These are phyloP conservation scores for Heliothis virescens DNA, from an alignment of 1,140 invertebrate genomes.

Conservation along the genomic window DNA sequence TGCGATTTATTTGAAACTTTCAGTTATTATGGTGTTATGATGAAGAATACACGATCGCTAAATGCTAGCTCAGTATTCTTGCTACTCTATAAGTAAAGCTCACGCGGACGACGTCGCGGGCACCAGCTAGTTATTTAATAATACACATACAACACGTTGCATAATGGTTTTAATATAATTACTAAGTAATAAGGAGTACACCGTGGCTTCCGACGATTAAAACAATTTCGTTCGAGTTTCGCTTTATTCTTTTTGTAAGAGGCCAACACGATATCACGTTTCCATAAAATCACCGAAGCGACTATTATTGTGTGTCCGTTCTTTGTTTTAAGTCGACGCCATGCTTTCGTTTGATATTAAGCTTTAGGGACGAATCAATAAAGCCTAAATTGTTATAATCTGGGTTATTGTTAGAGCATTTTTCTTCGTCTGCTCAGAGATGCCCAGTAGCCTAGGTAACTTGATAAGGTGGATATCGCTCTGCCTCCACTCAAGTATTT, in stretches of 20 bases:
- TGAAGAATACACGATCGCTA: too few species aligned
- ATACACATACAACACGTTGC: conserved; percentile 16
- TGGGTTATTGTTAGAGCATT: conserved; percentile 58
- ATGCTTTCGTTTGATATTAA: conserved; percentile 49
- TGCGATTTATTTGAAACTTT: too few species aligned
- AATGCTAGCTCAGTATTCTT: too few species aligned
- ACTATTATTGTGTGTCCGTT: conserved; percentile 76
- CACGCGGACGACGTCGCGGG: too few species aligned
- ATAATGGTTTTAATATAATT: conserved; percentile 63
- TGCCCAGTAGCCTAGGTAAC: conserved; percentile 86
- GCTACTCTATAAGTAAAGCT: too few species aligned
- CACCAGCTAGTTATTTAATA: too few species aligned
- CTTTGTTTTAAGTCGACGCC: conserved; percentile 69
- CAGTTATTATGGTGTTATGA: too few species aligned
- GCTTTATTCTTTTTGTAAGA: conserved; percentile 83
- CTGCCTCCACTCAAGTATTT: conserved; percentile 82
- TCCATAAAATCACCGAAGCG: conserved; percentile 85
- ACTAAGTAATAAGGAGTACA: conserved; percentile 67
- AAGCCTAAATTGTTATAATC: conserved; percentile 49
- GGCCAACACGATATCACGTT: conserved; percentile 84
- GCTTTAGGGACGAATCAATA: conserved; percentile 57
- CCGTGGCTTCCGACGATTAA: conserved; percentile 82
- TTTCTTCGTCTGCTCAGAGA: conserved; percentile 54
- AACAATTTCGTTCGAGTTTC: conserved; percentile 84
- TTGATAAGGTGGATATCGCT: conserved; percentile 83